Conservation (phyloP, 2,888 invertebrate species). For the Diaprepes abbreviatus region DNA sequence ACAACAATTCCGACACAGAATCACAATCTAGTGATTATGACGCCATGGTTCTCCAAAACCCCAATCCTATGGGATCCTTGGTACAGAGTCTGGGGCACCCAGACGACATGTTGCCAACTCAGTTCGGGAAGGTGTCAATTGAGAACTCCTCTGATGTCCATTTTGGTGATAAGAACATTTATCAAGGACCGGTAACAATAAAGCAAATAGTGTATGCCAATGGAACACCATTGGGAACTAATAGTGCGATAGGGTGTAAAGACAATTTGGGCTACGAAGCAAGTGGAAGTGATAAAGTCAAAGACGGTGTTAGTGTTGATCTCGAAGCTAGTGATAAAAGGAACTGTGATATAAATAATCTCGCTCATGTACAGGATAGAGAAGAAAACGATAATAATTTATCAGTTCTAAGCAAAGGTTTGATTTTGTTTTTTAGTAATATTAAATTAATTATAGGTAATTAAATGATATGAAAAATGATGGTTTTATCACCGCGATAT, state of each 20-base stretch:
- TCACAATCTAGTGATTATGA: constrained; percentile 6
- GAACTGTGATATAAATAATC: constrained; percentile 7
- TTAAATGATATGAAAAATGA: too few relatives aligned
- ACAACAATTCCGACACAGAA: neutral
- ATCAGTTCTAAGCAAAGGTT: neutral
- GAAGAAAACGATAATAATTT: neutral
- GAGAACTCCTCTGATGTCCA: constrained; percentile 80
- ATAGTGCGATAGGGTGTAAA: neutral
- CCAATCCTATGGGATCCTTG: neutral
- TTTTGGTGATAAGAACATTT: constrained; percentile 82
- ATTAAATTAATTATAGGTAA: too few relatives aligned
- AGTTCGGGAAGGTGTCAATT: constrained; percentile 70
- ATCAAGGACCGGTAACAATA: constrained; percentile 84
- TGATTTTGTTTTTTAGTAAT: too few relatives aligned
- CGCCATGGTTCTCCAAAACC: neutral
- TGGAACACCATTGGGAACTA: constrained; percentile 24
- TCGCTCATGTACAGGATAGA: neutral
- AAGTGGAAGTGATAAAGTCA: neutral
- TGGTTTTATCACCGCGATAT: too few relatives aligned
- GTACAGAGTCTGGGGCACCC: constrained; percentile 23
- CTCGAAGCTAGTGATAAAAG: constrained; percentile 1
- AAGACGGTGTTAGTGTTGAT: neutral
- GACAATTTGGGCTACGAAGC: constrained; percentile 24
- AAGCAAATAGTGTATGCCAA: constrained; percentile 76
- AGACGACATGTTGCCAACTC: neutral